Evolutionary conservation across 2,113 vertebrate genomes (phyloP).

Genomic region (Heliornis fulica): DNA sequence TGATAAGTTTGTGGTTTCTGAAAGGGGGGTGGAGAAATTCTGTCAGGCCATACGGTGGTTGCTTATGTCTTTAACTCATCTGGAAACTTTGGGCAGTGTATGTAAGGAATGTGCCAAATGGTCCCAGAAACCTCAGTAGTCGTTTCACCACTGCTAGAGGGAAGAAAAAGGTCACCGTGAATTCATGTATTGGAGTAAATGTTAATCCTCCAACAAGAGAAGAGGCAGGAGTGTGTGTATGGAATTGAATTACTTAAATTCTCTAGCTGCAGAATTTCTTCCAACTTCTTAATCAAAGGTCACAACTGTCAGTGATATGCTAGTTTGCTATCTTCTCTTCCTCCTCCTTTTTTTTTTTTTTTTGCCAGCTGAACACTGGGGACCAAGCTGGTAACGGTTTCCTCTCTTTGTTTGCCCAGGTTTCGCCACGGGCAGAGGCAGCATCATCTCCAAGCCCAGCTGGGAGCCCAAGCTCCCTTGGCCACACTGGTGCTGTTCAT

Average conservation of each 20-base stretch:
- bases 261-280: background rate
- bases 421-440: background rate
- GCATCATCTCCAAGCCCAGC: background rate
- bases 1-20: conserved; percentile 23
- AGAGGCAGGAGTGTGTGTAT: background rate
- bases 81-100: background rate
- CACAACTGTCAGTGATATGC: background rate
- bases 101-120: background rate
- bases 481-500: background rate
- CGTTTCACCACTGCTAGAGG: background rate
- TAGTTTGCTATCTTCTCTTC: background rate
- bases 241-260: background rate
- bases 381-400: background rate
- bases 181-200: background rate
- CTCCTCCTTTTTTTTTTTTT: background rate
- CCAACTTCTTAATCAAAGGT: background rate
- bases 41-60: background rate
- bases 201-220: background rate
- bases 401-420: background rate
- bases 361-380: background rate
- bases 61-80: background rate
- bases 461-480: background rate
- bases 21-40: background rate
- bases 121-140: background rate
- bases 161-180: background rate